Conservation (phyloP, 92 coral and sea anemone genomes). For the Phenganax subtilis region DNA sequence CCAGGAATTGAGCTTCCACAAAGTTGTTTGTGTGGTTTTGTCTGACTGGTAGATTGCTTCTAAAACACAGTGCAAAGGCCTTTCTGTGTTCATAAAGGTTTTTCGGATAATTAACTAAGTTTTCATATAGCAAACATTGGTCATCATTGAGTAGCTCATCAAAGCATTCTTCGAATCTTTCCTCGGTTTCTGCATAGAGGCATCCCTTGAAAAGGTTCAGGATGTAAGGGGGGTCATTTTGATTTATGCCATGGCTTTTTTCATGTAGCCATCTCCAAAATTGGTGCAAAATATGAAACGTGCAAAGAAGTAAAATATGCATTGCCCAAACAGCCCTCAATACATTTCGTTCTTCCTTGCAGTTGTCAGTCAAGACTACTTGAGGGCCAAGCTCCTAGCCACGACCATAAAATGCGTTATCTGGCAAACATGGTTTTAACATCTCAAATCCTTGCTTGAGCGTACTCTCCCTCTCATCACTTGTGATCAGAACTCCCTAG, state of each 20-base stretch:
- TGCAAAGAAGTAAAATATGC: constrained; percentile 17
- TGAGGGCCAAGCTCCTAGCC: constrained; percentile 46
- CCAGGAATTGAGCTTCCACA: constrained; percentile 36
- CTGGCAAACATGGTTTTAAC: constrained; percentile 50
- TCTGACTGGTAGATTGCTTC: constrained; percentile 17
- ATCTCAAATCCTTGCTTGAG: constrained; percentile 34
- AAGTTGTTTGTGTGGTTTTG: constrained; percentile 41
- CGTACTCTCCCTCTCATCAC: constrained; percentile 40
- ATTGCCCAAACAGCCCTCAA: constrained; percentile 45
- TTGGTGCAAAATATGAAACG: constrained; percentile 44
- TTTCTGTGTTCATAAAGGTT: constrained; percentile 19
- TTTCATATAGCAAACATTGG: not conserved
- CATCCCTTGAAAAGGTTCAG: constrained; percentile 38
- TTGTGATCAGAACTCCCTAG: constrained; percentile 33
- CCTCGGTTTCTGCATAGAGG: constrained; percentile 34
- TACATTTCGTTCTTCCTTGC: constrained; percentile 45
- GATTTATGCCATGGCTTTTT: constrained; percentile 33
- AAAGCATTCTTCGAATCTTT: constrained; percentile 32
- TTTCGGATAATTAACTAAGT: constrained; percentile 15
- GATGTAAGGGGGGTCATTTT: constrained; percentile 30
- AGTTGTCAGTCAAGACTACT: constrained; percentile 45
- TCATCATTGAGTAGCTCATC: constrained; percentile 35
- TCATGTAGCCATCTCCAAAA: constrained; percentile 40
- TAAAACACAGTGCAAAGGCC: constrained; percentile 38
- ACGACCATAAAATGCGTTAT: constrained; percentile 57